Evolutionary conservation across 2,113 vertebrate genomes (phyloP).

Genomic region (Pantherophis guttatus): DNA sequence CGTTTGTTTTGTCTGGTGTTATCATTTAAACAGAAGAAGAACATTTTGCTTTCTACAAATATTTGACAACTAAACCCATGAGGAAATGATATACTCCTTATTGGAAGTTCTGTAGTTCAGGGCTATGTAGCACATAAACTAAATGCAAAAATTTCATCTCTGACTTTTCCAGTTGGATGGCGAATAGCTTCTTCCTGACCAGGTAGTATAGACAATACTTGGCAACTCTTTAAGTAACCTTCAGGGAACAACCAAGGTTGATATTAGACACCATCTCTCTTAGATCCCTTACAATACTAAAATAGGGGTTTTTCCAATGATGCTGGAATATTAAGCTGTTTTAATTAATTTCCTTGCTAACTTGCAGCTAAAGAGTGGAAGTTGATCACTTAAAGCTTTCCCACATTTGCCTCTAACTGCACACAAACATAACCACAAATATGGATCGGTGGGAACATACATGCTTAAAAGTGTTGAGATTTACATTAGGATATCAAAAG

Average conservation of each 20-base stretch:
- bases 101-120: neutral
- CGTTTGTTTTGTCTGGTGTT: neutral
- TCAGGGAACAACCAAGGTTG: neutral
- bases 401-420: neutral
- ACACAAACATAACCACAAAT: neutral
- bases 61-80: neutral
- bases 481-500: neutral
- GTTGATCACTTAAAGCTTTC: neutral
- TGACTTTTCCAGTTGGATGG: neutral
- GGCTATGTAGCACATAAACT: neutral
- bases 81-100: neutral
- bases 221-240: neutral
- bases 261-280: neutral
- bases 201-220: neutral
- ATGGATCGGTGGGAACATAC: neutral
- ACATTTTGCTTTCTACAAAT: neutral
- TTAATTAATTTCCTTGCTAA: neutral
- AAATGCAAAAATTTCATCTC: neutral
- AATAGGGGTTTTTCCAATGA: neutral
- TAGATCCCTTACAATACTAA: neutral
- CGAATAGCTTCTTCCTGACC: neutral
- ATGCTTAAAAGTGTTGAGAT: neutral
- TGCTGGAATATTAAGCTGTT: neutral
- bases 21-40: neutral
- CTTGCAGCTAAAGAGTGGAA: neutral